phyloP scores from a whole-genome alignment of 1,140 invertebrate genomes.

The Polypedilum pembai region DNA sequence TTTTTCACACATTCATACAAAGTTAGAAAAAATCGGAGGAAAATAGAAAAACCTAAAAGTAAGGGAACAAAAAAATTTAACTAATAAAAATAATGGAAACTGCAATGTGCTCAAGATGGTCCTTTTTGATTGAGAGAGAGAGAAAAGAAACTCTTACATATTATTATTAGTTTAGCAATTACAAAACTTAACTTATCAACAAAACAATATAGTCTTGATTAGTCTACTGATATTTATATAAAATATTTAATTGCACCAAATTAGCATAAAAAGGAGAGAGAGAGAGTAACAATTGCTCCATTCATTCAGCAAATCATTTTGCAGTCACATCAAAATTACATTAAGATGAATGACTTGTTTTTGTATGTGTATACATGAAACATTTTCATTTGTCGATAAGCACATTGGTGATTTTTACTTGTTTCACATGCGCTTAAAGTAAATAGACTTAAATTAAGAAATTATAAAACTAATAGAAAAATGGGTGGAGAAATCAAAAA shows the following conservation, averaged over 20 bases:
- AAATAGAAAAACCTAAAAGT: too few relatives aligned
- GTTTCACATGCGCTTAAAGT: neutral
- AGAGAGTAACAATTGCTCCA: neutral
- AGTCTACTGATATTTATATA: constrained; percentile 26
- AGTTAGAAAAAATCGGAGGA: constrained; percentile 31
- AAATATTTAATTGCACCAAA: constrained; percentile 22
- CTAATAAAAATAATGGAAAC: constrained; percentile 39
- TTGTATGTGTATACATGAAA: neutral
- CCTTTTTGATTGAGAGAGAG: constrained; percentile 31
- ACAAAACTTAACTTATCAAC: constrained; percentile 37
- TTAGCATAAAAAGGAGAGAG: neutral
- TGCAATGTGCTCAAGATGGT: constrained; percentile 39
- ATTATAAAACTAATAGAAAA: constrained; percentile 27
- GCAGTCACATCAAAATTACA: neutral
- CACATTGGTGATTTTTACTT: neutral
- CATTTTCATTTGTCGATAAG: neutral
- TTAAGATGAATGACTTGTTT: neutral
- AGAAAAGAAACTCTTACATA: constrained; percentile 27
- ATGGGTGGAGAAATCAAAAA: constrained; percentile 32
- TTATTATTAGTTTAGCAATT: neutral
- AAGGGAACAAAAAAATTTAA: neutral
- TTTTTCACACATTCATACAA: constrained; percentile 35
- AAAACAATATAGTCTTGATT: constrained; percentile 35
- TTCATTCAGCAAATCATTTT: constrained; percentile 16
- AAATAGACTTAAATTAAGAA: neutral